Evolutionary conservation across 37 sponge, comb jelly and placozoan genomes (phyloP).

Genomic region (Axinella damicornis): DNA sequence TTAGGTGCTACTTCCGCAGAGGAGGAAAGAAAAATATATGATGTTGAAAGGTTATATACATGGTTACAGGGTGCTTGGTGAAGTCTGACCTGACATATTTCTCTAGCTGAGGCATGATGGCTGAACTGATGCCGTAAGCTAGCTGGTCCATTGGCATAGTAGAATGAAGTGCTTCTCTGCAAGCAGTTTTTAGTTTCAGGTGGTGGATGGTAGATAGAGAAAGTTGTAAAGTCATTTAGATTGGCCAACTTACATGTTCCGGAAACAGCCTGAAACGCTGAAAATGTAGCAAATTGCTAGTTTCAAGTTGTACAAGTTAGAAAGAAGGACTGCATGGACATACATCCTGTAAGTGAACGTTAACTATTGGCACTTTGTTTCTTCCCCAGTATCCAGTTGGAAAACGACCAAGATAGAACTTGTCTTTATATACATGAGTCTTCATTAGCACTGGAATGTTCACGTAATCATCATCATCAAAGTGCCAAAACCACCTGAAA

Average conservation of each 20-base stretch:
- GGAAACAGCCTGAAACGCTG: too few species aligned
- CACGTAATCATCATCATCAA: slow-evolving; percentile 78
- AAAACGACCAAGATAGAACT: slow-evolving; percentile 56
- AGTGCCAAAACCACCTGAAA: slow-evolving; percentile 71
- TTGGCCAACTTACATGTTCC: too few species aligned
- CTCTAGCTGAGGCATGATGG: slow-evolving; percentile 47
- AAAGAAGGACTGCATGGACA: too few species aligned
- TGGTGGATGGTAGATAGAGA: too few species aligned
- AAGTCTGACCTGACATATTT: slow-evolving; percentile 9
- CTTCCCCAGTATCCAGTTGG: not conserved
- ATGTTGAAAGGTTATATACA: not conserved
- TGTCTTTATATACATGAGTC: slow-evolving; percentile 12
- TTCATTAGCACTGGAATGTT: slow-evolving; percentile 28
- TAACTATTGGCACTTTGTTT: not conserved
- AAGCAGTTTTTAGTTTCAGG: too few species aligned
- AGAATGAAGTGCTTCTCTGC: slow-evolving; percentile 11
- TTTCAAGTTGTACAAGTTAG: too few species aligned
- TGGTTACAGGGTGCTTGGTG: too few species aligned
- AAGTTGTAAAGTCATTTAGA: too few species aligned
- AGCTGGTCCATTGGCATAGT: slow-evolving; percentile 58
- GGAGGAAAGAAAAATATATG: not conserved
- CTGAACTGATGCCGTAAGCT: slow-evolving; percentile 47
- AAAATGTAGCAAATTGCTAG: too few species aligned
- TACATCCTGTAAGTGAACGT: too few species aligned
- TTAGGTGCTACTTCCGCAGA: not conserved